phyloP scores from a whole-genome alignment of 1,140 invertebrate species.

The Lasioglossum albipes region DNA sequence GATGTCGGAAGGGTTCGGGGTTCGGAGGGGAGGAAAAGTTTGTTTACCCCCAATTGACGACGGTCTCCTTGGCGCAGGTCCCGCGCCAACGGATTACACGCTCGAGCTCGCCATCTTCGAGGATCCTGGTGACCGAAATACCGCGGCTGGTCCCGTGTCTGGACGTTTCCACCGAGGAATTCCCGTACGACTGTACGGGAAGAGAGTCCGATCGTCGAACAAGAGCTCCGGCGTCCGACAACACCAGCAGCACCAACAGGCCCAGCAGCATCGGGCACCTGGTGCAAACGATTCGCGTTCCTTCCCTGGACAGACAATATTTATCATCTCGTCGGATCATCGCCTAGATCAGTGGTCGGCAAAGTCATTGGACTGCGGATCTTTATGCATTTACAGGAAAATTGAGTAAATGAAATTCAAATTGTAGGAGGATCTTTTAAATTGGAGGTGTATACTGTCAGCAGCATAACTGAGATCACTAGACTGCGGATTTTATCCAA shows the following conservation, averaged over 20 bases:
- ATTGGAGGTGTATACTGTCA: too few species aligned
- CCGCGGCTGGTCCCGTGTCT: slow-evolving; percentile 43
- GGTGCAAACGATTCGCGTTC: slow-evolving; percentile 45
- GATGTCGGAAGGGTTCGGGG: background rate
- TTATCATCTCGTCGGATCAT: slow-evolving; percentile 17
- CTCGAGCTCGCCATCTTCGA: slow-evolving; percentile 77
- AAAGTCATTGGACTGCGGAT: too few species aligned
- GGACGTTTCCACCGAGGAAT: slow-evolving; percentile 39
- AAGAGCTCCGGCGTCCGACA: slow-evolving; percentile 65
- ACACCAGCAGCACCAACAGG: slow-evolving; percentile 67
- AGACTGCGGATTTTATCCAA: too few species aligned
- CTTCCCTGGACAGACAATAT: slow-evolving; percentile 25
- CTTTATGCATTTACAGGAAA: too few species aligned
- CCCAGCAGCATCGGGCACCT: slow-evolving; percentile 69
- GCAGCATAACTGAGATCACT: too few species aligned
- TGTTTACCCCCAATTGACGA: slow-evolving; percentile 74
- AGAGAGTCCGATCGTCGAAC: slow-evolving; percentile 53
- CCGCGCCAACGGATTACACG: slow-evolving; percentile 74
- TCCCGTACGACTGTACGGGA: slow-evolving; percentile 30
- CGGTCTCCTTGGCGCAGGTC: slow-evolving; percentile 78
- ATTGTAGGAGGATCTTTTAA: too few species aligned
- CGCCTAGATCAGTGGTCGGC: too few species aligned
- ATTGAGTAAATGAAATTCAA: too few species aligned
- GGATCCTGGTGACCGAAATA: slow-evolving; percentile 72
- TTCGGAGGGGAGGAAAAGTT: background rate